Conservation (phyloP, 2,888 invertebrate genomes). For the Nymphalis c-album region DNA sequence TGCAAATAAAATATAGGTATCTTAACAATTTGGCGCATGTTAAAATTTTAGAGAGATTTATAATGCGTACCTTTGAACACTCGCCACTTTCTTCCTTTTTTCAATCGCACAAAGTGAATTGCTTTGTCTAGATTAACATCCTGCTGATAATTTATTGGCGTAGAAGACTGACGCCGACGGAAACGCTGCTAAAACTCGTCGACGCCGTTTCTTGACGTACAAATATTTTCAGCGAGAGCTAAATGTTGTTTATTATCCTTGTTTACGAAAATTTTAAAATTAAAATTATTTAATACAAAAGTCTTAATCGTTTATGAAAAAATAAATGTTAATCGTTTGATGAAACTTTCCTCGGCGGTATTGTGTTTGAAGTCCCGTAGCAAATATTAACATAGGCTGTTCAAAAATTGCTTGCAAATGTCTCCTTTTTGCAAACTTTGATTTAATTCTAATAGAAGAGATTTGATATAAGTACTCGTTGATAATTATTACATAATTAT, state of each 20-base stretch:
- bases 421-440: background rate
- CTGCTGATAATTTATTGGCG: slow-evolving; percentile 51
- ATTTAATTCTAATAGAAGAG: background rate
- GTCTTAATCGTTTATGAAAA: background rate
- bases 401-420: background rate
- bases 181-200: slow-evolving; percentile 51
- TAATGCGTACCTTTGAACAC: slow-evolving; percentile 47
- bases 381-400: slow-evolving; percentile 1
- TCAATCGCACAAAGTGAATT: slow-evolving; percentile 48
- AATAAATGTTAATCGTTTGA: background rate
- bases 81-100: slow-evolving; percentile 43
- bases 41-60: slow-evolving; percentile 32
- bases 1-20: no score
- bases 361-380: background rate
- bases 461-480: background rate
- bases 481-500: no score
- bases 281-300: background rate
- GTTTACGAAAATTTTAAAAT: background rate
- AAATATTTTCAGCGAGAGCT: slow-evolving; percentile 17
- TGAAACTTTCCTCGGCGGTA: background rate
- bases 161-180: slow-evolving; percentile 49
- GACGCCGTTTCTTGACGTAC: slow-evolving; percentile 45
- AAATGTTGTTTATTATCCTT: background rate
- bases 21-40: background rate
- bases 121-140: slow-evolving; percentile 66